These are phyloP conservation scores for Dufourea novaeangliae DNA, from an alignment of 1,140 invertebrate genomes.

Conservation along the genomic window DNA sequence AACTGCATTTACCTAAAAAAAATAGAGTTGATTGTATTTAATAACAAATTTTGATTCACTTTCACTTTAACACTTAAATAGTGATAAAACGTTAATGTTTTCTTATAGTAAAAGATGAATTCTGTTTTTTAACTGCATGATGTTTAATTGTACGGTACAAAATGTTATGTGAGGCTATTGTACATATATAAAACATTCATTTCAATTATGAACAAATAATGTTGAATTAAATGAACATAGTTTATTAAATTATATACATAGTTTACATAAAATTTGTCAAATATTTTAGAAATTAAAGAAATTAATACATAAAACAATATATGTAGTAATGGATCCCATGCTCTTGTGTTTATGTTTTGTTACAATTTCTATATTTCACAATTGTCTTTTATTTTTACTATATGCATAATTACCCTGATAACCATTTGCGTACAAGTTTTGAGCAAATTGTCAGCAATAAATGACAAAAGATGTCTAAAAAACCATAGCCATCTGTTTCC, in stretches of 20 bases:
- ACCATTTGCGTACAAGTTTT: too few relatives aligned
- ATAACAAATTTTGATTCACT: neutral
- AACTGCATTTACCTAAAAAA: conserved; percentile 34
- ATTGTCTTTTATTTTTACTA: too few relatives aligned
- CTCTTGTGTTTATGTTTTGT: too few relatives aligned
- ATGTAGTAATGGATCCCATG: too few relatives aligned
- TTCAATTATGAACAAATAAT: neutral
- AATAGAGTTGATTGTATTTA: neutral
- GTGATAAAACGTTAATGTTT: neutral
- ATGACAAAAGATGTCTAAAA: too few relatives aligned
- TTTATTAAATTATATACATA: neutral
- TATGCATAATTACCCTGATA: too few relatives aligned
- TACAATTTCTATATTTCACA: too few relatives aligned
- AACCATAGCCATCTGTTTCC: too few relatives aligned
- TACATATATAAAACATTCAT: neutral
- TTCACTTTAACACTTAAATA: neutral
- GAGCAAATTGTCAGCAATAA: too few relatives aligned
- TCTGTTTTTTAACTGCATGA: neutral
- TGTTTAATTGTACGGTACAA: neutral
- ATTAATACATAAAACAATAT: too few relatives aligned
- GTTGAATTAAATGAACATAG: neutral
- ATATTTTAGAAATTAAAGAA: too few relatives aligned
- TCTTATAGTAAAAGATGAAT: neutral
- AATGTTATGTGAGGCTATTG: neutral
- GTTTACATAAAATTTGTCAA: too few relatives aligned